Base-by-base conservation (phyloP, 2,888 invertebrate species). In the Bruchidius siliquastri region DNA sequence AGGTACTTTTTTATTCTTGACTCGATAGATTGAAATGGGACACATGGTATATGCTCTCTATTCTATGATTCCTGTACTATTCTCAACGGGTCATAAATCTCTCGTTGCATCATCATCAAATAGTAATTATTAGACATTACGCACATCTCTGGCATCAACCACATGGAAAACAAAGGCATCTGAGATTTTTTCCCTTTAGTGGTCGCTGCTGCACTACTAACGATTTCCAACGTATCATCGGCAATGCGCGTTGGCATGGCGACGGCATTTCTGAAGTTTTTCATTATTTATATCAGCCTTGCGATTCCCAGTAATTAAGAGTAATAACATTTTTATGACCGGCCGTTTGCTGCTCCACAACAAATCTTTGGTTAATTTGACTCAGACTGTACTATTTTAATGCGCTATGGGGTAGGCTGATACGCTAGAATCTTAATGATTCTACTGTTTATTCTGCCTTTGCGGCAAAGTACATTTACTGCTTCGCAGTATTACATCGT, bases 311-410 rank as follows among this genome's bases (percentile, higher is more conserved):
- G 82, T 82, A 83, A 83, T 83, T 83, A 83, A 82, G 82, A 80
- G 83, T 79, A 82, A 83, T 83, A 83, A 83, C 82, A 83, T 82
- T 83, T 83, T 83, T 83, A 83, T 83, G 79, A 13, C 18, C 49
- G 8, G 49, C 82, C 83, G 86, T 86, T 49, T 49, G 6, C 49
- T 49, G 49, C 49, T 49, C 49, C 49, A 49, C 49, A 77, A 76
- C 78, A 80, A 80, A 79, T 79, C 79, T 73, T 76, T 73, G 32
- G 72, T 76, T 81, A 81, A 80, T 81, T 81, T 79, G 79, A 78
- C 78, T 78, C 68, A 13, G 18, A 49, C 49, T 70, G 74, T 73
- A 69, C 75, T 73, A 74, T 73, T 73, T 76, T 75, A 75, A 76
- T 76, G 77, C 73, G 74, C 73, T 71, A 73, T 73, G 49, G 49